These are phyloP conservation scores for Montipora capitata DNA, from an alignment of 92 coral and sea anemone species.

Conservation along the genomic window DNA sequence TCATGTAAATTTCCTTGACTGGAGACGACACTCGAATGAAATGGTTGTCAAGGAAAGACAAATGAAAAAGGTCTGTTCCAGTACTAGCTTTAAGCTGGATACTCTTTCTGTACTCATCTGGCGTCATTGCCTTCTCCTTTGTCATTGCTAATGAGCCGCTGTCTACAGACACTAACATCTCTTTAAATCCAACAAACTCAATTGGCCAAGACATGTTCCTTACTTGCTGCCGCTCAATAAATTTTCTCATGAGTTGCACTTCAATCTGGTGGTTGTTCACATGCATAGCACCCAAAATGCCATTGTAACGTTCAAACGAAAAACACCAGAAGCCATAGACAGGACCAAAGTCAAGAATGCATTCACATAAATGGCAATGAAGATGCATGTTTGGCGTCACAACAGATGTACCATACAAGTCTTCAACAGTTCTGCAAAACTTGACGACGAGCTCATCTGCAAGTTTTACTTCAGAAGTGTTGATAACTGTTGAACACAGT, in stretches of 20 bases:
- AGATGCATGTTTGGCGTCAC: constrained; percentile 11
- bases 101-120: neutral
- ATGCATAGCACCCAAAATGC: no score
- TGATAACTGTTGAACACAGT: constrained; percentile 45
- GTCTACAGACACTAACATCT: no score
- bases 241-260: no score
- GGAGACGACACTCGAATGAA: neutral
- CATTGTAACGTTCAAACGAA: no score
- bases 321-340: constrained; percentile 42
- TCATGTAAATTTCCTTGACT: neutral
- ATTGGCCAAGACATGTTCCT: no score
- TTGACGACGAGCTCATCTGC: constrained; percentile 53
- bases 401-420: constrained; percentile 40
- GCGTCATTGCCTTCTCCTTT: no score
- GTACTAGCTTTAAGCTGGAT: neutral
- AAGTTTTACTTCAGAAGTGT: constrained; percentile 15
- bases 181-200: no score
- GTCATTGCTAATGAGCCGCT: no score
- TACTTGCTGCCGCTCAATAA: no score
- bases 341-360: constrained; percentile 72
- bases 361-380: constrained; percentile 60
- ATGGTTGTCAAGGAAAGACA: neutral
- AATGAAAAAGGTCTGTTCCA: neutral
- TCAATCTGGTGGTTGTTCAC: no score
- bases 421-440: constrained; percentile 56